These are phyloP conservation scores for Paracanthobrama guichenoti DNA, from an alignment of 2,113 vertebrate genomes.

Conservation along the genomic window DNA sequence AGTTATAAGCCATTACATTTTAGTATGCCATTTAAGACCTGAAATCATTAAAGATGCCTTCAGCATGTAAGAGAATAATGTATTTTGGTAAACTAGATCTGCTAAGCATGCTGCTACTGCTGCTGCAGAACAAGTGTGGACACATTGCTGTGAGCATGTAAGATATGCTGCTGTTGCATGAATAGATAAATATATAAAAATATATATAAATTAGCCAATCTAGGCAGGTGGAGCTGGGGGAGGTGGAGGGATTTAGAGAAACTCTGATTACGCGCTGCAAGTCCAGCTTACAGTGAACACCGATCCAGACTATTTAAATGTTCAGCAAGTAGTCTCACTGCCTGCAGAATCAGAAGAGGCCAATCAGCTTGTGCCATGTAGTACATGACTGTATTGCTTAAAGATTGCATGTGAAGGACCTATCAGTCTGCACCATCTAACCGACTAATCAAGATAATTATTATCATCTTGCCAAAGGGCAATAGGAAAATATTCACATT, in stretches of 20 bases:
- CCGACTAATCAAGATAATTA: neutral
- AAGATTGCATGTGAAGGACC: neutral
- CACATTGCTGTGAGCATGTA: neutral
- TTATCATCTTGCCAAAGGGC: neutral
- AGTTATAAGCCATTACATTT: no score
- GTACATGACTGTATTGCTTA: neutral
- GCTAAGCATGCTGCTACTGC: neutral
- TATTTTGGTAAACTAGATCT: neutral
- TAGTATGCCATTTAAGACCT: no score
- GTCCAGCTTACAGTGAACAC: neutral
- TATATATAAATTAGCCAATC: neutral
- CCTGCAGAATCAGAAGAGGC: neutral
- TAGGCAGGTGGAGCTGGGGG: neutral
- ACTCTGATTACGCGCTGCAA: neutral
- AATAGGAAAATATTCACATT: neutral
- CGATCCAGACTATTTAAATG: neutral
- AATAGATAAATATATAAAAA: neutral
- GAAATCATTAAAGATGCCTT: no score
- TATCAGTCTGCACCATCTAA: neutral
- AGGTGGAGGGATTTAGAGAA: neutral
- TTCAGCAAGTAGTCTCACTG: neutral
- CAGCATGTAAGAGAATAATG: neutral
- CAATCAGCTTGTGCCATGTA: conserved; percentile 1
- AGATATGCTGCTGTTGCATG: neutral
- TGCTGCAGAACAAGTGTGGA: neutral